Evolutionary conservation across 2,888 invertebrate genomes (phyloP).

Genomic region (Papilio gigon): DNA sequence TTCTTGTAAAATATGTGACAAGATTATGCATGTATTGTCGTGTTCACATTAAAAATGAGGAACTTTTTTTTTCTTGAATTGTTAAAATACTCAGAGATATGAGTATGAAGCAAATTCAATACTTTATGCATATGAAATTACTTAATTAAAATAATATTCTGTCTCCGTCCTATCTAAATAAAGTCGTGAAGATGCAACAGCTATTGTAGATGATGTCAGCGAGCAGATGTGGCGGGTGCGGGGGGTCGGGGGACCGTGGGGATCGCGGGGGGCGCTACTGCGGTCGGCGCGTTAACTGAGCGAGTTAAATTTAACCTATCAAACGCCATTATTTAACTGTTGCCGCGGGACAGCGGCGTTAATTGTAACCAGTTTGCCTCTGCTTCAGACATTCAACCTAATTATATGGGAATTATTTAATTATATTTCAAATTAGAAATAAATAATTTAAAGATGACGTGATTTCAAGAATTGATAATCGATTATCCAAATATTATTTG

Average conservation of each 20-base stretch:
- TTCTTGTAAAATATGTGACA: too few relatives aligned
- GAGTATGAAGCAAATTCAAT: too few relatives aligned
- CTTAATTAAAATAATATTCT: not conserved
- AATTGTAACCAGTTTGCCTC: slow-evolving; percentile 1
- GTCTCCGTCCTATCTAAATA: not conserved
- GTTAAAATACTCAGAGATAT: too few relatives aligned
- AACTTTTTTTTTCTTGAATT: not conserved
- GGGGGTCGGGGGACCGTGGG: not conserved
- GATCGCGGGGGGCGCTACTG: slow-evolving; percentile 31
- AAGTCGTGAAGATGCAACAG: slow-evolving; percentile 9
- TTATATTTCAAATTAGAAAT: too few relatives aligned
- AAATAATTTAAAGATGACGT: too few relatives aligned
- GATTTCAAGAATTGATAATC: too few relatives aligned
- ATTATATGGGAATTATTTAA: too few relatives aligned
- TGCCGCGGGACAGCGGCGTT: slow-evolving; percentile 10
- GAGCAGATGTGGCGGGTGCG: slow-evolving; percentile 20
- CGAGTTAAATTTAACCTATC: slow-evolving; percentile 50
- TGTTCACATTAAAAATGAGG: too few relatives aligned
- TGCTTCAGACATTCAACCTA: too few relatives aligned
- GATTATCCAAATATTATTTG: too few relatives aligned
- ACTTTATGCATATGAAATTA: too few relatives aligned
- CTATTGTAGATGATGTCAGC: slow-evolving; percentile 24
- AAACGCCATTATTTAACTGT: slow-evolving; percentile 45
- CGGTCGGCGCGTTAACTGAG: slow-evolving; percentile 42
- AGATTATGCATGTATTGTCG: too few relatives aligned